phyloP scores from a whole-genome alignment of 2,888 invertebrate species.

The Magallana nippona region DNA sequence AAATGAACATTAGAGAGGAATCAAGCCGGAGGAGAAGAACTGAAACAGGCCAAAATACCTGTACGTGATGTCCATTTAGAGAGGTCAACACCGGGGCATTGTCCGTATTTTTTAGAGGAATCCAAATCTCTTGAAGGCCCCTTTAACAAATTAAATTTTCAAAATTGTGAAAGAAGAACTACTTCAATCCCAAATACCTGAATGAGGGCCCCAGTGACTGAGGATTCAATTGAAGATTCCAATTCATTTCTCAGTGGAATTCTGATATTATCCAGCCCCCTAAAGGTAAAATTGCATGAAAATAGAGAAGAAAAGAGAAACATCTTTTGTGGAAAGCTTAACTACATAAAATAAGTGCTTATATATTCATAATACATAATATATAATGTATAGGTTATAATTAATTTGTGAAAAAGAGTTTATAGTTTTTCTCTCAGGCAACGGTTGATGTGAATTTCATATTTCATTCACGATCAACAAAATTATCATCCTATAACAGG shows the following conservation, averaged over 20 bases:
- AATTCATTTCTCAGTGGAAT: slow-evolving; percentile 58
- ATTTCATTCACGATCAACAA: no score
- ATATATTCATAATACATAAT: no score
- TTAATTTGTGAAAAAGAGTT: no score
- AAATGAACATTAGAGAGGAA: background rate
- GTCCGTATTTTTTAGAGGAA: slow-evolving; percentile 34
- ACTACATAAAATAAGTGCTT: no score
- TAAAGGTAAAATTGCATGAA: slow-evolving; percentile 43
- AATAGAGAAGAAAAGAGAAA: background rate
- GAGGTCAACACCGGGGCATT: slow-evolving; percentile 33
- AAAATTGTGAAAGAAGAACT: background rate
- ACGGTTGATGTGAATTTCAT: no score
- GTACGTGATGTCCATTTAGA: slow-evolving; percentile 33
- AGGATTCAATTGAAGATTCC: slow-evolving; percentile 51
- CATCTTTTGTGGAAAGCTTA: no score
- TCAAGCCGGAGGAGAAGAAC: background rate
- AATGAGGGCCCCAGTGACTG: slow-evolving; percentile 55
- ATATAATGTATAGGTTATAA: no score
- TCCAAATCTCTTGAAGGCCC: slow-evolving; percentile 44
- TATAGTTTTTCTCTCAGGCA: no score
- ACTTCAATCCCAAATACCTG: slow-evolving; percentile 49
- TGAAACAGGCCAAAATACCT: slow-evolving; percentile 29
- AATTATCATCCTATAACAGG: no score
- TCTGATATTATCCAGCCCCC: slow-evolving; percentile 61
- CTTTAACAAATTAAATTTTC: slow-evolving; percentile 28